Percentiles rank a stretch among this genome's conserved stretches.
These are phyloP conservation scores for Fabriciana adippe DNA, from an alignment of 2,888 invertebrate genomes.

Conservation along the genomic window DNA sequence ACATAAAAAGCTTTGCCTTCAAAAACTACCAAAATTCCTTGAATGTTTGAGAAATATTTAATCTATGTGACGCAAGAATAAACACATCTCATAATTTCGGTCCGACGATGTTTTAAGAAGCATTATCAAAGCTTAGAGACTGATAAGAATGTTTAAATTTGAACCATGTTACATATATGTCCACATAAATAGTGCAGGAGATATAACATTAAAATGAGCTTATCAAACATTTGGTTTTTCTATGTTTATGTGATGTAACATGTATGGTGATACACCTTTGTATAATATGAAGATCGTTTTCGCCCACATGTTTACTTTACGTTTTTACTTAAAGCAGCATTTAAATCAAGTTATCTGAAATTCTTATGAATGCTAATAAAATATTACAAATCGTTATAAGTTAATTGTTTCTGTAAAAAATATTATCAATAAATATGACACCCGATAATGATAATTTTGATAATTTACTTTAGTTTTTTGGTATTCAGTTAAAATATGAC, in stretches of 20 bases:
- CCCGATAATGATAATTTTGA: too few species aligned
- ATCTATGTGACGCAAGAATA: constrained; percentile 28
- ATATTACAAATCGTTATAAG: too few species aligned
- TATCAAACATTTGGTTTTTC: background rate
- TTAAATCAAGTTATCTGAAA: too few species aligned
- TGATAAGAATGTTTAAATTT: constrained; percentile 32
- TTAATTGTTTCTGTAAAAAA: too few species aligned
- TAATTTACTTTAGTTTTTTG: too few species aligned
- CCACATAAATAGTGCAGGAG: constrained; percentile 11
- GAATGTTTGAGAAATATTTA: constrained; percentile 9
- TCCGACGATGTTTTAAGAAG: constrained; percentile 28
- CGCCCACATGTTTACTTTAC: too few species aligned
- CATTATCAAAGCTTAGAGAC: constrained; percentile 25
- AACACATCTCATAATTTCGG: constrained; percentile 29
- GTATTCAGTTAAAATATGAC: too few species aligned
- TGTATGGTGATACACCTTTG: too few species aligned
- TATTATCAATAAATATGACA: too few species aligned
- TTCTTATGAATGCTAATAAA: too few species aligned
- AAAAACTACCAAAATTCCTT: constrained; percentile 6
- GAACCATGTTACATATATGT: constrained; percentile 9
- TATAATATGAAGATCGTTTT: too few species aligned
- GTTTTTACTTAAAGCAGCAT: too few species aligned
- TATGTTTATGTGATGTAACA: background rate
- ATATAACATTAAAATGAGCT: constrained; percentile 3
- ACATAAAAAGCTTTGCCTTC: background rate